Evolutionary conservation across 2,888 invertebrate genomes (phyloP), one percentile per base, ranked within the genome.

Genomic region (Tridacna crocea): DNA sequence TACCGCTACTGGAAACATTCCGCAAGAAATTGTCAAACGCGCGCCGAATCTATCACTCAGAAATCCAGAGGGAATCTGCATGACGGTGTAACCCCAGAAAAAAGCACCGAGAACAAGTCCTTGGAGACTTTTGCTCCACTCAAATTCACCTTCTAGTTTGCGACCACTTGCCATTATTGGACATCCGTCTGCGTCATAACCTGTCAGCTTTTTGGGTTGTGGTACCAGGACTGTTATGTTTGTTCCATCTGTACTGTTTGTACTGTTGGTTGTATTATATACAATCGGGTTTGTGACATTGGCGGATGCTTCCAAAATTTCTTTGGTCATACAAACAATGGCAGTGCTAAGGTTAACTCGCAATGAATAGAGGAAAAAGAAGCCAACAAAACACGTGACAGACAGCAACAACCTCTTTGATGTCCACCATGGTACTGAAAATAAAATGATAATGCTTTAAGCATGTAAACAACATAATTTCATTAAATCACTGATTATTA

Each of bases 331-430:
- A 87, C 95, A 95, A 2, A 96, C 94, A 63, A 96, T 95, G 10
- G 95, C 95, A 84, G 96, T 95, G 86, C 95, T 95, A 13, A 96
- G 93, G 89, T 95, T 95, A 61, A 95, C 95, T n/a, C 95, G 93
- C 92, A 95, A 93, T 36, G 95, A 96, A 95, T 91, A 96, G 95
- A 88, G 96, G 96, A 91, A 96, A 96, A 93, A 97, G 97, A 88
- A 93, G 27, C 93, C 93, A 68, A 93, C 86, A 86, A 93, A 94
- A 61, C 92, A 93, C n/a, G 93, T 82, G 15, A 93, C 74, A 24
- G 94, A 92, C 75, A 93, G 79, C 8, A 89, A 75, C 12, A 93
- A 84, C 36, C 94, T 87, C 36, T 89, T 88, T 1, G 94, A 94
- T 12, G 91, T 91, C 90, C 91, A 93, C 92, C 93, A 91, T 22